Base-by-base conservation (phyloP, 2,888 invertebrate species). In the Pheosia gnoma region DNA sequence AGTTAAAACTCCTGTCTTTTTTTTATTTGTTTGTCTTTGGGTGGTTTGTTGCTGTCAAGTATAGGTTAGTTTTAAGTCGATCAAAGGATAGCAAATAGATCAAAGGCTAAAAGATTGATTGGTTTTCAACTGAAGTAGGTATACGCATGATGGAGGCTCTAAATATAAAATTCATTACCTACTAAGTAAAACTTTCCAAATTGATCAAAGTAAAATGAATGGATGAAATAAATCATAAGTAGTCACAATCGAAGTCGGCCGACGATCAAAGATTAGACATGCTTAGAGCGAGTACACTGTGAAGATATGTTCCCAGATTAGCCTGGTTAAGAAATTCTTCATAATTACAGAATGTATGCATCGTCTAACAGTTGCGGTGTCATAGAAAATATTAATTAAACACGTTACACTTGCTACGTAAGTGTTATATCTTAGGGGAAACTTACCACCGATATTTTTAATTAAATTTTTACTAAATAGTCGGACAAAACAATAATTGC, bases 1-100 rank as follows among this genome's bases (percentile, higher is more conserved):
- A 47, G 60, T 61, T 63, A 70, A 63, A 61, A 60, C 77, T 72
- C 74, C 70, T 62, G 60, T 70, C 70, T 72, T 83, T 79, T 79
- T 85, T 85, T 87, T 80, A 89, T 90, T 84, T 75, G 75, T 72
- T 78, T 75, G 81, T 74, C 81, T 82, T 84, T 84, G 84, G 74
- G 76, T 79, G 77, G 66, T 71, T 64, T 59, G 61, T 65, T 70
- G 63, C 59, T 61, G 62, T 63, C 62, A 68, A 63, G 69, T 64
- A 61, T 65, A 69, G 61, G 47, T 59, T 59, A 73, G 71, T 72
- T 59, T 60, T 68, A 59, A 59, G 39, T 66, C 59, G 25, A 65
- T 62, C 61, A 25, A 25, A 25, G 25, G 25, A 25, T 25, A 53
- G 59, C 55, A 54, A 59, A 67, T 25, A 61, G 59, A 68, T 63